A percentile compares a stretch with the other conserved stretches of the same genome.
Conservation (phyloP, 2,113 vertebrate species). For the Aythya baeri region DNA sequence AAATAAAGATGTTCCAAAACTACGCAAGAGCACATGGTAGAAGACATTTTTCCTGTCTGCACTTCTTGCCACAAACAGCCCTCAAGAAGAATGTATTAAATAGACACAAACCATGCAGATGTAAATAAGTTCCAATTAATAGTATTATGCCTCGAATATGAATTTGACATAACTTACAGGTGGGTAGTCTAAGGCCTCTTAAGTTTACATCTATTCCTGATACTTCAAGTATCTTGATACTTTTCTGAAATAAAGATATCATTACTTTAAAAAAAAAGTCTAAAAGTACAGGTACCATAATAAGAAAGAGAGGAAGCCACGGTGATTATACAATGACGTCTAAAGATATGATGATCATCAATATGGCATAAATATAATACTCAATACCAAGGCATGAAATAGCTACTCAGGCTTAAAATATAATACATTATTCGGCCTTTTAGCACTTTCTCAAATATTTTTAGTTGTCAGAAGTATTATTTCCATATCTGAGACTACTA, state of each 20-base stretch:
- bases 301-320: background rate
- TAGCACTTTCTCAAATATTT: background rate
- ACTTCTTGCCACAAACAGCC: background rate
- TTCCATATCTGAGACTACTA: constrained; percentile 58
- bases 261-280: background rate
- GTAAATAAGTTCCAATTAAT: background rate
- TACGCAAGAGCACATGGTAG: background rate
- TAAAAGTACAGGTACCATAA: background rate
- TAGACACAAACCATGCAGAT: background rate
- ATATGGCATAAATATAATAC: background rate
- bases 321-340: background rate
- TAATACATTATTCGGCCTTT: background rate
- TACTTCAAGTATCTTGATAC: background rate
- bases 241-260: background rate
- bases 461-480: constrained; percentile 44
- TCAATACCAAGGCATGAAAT: background rate
- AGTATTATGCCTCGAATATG: fast-evolving
- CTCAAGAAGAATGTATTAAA: background rate
- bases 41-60: background rate
- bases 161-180: background rate
- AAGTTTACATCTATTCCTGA: background rate
- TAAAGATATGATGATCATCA: background rate
- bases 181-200: background rate
- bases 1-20: background rate
- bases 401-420: background rate